Evolutionary conservation across 2,797 vertebrate species (phyloP).

Genomic region (Harpagifer antarcticus): DNA sequence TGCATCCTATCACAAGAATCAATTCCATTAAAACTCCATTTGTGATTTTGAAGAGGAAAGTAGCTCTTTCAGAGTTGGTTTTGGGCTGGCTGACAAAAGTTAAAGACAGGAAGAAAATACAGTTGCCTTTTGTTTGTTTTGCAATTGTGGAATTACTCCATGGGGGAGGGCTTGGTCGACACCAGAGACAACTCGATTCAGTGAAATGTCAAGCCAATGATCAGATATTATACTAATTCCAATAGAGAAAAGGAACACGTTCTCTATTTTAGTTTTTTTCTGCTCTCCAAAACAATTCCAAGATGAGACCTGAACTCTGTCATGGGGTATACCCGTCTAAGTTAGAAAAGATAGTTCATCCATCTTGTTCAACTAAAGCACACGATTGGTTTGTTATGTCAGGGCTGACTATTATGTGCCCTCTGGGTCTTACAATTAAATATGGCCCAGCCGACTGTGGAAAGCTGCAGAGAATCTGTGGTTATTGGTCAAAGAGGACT

Average conservation of each 20-base stretch:
- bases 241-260: not conserved
- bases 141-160: not conserved
- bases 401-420: not conserved
- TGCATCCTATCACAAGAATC: not conserved
- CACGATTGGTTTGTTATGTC: not conserved
- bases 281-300: not conserved
- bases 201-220: not conserved
- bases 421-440: not conserved
- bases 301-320: slow-evolving; percentile 1
- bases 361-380: not conserved
- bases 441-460: not conserved
- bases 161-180: not conserved
- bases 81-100: not conserved
- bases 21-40: not conserved
- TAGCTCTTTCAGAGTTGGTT: not conserved
- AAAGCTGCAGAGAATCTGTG: slow-evolving; percentile 18
- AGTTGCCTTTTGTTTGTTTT: not conserved
- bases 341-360: not conserved
- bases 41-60: slow-evolving; percentile 1
- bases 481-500: slow-evolving; percentile 17
- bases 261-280: not conserved
- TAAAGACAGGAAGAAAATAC: not conserved
- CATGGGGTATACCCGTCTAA: no score
- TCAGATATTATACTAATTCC: not conserved
- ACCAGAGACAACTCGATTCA: not conserved